Conservation (phyloP, 2,888 invertebrate genomes). For the Euplagia quadripunctaria region DNA sequence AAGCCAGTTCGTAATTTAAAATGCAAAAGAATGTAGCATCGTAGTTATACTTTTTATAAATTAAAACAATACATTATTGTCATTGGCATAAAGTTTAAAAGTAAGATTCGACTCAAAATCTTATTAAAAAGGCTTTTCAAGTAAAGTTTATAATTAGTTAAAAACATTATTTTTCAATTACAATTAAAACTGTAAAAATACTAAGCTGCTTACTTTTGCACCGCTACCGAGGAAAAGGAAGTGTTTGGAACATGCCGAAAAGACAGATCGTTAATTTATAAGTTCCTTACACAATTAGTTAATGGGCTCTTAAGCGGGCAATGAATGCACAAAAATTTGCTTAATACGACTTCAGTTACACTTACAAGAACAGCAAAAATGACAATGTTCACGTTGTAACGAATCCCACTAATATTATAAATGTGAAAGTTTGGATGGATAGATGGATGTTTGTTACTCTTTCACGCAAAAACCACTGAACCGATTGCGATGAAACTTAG, state of each 20-base stretch:
- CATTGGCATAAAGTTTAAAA: neutral
- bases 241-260: neutral
- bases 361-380: neutral
- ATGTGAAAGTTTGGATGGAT: too few relatives aligned
- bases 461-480: too few relatives aligned
- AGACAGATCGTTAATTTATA: neutral
- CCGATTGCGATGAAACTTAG: too few relatives aligned
- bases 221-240: neutral
- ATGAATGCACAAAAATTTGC: too few relatives aligned
- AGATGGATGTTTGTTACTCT: too few relatives aligned
- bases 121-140: too few relatives aligned
- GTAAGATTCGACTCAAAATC: too few relatives aligned
- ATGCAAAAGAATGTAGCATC: too few relatives aligned
- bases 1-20: too few relatives aligned
- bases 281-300: neutral
- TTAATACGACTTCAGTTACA: neutral
- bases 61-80: neutral
- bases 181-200: too few relatives aligned
- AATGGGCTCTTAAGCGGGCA: neutral
- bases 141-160: neutral
- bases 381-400: neutral
- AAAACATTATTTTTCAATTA: neutral
- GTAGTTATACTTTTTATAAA: neutral
- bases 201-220: neutral
- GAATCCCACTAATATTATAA: too few relatives aligned